phyloP scores from a whole-genome alignment of 2,113 vertebrate species.

The Hystrix brachyura region DNA sequence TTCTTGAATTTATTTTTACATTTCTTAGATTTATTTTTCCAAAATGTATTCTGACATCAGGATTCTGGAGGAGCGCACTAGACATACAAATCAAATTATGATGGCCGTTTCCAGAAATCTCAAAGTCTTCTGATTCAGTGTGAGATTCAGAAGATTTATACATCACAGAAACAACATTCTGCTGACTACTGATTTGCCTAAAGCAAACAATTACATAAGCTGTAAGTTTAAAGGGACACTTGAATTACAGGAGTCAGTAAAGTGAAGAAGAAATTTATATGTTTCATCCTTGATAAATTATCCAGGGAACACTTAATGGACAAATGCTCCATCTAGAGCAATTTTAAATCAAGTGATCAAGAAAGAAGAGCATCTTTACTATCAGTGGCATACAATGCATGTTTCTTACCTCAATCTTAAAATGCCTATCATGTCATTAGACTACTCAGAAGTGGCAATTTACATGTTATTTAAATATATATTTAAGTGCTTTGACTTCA shows the following conservation, averaged over 20 bases:
- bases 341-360: background rate
- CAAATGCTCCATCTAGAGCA: background rate
- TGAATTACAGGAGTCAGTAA: background rate
- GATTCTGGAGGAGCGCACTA: background rate
- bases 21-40: background rate
- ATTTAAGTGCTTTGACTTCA: background rate
- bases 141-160: background rate
- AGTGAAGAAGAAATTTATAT: background rate
- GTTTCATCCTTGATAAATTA: background rate
- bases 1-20: background rate
- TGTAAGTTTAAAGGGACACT: background rate
- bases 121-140: background rate
- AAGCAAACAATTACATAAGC: background rate
- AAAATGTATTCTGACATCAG: background rate
- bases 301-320: background rate
- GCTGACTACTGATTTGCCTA: too few relatives aligned
- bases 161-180: background rate
- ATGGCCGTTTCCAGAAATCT: background rate
- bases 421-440: background rate
- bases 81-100: background rate
- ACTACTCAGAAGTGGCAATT: background rate
- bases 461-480: background rate
- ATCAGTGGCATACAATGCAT: background rate
- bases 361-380: background rate
- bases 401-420: background rate